phyloP scores from a whole-genome alignment of 2,888 invertebrate species.

The Fissipunctia ypsillon region DNA sequence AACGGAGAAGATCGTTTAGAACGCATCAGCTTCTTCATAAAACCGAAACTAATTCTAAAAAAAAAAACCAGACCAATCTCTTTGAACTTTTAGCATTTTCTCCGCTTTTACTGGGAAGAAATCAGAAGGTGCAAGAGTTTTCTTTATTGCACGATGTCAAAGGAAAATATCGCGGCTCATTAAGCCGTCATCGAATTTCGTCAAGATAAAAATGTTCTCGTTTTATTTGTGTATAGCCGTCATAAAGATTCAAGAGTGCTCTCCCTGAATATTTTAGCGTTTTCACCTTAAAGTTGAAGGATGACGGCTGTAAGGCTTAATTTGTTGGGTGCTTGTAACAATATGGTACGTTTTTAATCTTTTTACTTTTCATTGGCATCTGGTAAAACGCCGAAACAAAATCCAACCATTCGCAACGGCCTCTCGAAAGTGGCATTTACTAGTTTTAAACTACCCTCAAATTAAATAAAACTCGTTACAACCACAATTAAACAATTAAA shows the following conservation, averaged over 20 bases:
- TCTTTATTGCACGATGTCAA: conserved; percentile 52
- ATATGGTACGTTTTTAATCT: conserved; percentile 17
- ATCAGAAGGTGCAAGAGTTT: conserved; percentile 44
- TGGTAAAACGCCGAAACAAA: not conserved
- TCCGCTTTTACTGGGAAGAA: conserved; percentile 9
- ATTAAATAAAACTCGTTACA: conserved; percentile 13
- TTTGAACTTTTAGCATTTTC: conserved; percentile 15
- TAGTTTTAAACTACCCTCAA: conserved; percentile 6
- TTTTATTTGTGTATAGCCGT: conserved; percentile 43
- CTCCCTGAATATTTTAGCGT: conserved; percentile 51
- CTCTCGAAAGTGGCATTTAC: not conserved
- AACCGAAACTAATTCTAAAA: conserved; percentile 47
- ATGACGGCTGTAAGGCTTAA: conserved; percentile 34
- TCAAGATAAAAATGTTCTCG: conserved; percentile 55
- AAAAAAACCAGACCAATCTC: conserved; percentile 23
- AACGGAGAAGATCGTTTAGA: conserved; percentile 42
- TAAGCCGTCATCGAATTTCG: conserved; percentile 50
- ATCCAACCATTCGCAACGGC: not conserved
- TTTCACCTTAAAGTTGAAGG: conserved; percentile 24
- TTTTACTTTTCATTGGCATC: conserved; percentile 5
- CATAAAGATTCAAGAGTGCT: conserved; percentile 48
- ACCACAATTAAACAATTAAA: conserved; percentile 30
- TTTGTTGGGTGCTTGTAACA: conserved; percentile 29
- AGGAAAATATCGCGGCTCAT: conserved; percentile 47
- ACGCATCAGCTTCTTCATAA: conserved; percentile 48